A percentile compares a stretch with the other conserved stretches of the same genome.
Evolutionary conservation across 2,888 invertebrate species (phyloP).

Genomic region (Spilosoma lubricipeda): DNA sequence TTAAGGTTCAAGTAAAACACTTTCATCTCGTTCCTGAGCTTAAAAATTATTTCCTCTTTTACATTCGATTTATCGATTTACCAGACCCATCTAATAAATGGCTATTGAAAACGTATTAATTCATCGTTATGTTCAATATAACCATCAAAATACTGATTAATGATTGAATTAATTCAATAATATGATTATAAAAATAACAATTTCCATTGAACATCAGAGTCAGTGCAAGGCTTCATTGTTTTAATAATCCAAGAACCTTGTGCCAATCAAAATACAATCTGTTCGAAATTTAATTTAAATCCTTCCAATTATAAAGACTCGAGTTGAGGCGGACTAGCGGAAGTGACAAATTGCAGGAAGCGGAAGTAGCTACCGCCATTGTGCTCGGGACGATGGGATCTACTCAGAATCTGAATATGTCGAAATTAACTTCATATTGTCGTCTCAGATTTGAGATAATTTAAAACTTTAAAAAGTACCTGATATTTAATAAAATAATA

Average conservation of each 20-base stretch:
- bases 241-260: constrained; percentile 8
- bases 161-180: neutral
- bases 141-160: neutral
- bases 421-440: constrained; percentile 10
- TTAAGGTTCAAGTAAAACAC: too few species aligned
- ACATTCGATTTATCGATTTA: neutral
- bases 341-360: constrained; percentile 62
- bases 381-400: constrained; percentile 30
- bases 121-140: neutral
- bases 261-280: constrained; percentile 49
- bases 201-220: neutral
- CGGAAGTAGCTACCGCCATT: constrained; percentile 47
- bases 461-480: neutral
- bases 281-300: constrained; percentile 60
- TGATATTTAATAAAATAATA: neutral
- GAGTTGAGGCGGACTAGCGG: constrained; percentile 41
- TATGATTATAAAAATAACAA: neutral
- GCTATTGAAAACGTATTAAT: neutral
- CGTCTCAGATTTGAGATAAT: constrained; percentile 12
- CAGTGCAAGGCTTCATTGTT: neutral
- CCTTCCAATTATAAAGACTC: constrained; percentile 57
- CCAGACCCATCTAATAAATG: neutral
- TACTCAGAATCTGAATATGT: constrained; percentile 35
- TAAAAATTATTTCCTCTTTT: neutral
- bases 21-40: too few species aligned